phyloP scores from a whole-genome alignment of 2,888 invertebrate genomes.

The Caenorhabditis panamensis region DNA sequence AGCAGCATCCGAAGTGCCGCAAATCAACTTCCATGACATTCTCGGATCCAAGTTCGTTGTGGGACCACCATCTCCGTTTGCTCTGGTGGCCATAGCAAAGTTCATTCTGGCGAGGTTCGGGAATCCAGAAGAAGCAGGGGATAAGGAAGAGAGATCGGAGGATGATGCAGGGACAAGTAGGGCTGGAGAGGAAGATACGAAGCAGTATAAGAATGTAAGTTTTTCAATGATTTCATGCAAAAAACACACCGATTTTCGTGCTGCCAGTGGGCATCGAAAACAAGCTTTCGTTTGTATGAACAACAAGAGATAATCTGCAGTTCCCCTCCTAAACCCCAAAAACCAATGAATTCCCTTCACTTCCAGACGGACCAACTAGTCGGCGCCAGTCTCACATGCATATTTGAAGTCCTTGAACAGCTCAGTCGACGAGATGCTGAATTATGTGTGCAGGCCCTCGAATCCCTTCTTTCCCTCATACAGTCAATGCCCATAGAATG shows the following conservation, averaged over 20 bases:
- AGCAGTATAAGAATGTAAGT: conserved; percentile 49
- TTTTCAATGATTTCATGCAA: not conserved
- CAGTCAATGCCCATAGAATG: conserved; percentile 90
- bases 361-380: conserved; percentile 80
- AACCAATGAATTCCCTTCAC: not conserved
- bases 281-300: too few relatives aligned
- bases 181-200: conserved; percentile 31
- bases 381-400: conserved; percentile 85
- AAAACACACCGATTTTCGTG: too few relatives aligned
- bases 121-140: conserved; percentile 37
- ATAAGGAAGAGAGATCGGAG: conserved; percentile 21
- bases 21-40: conserved; percentile 52
- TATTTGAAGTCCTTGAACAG: conserved; percentile 93
- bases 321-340: not conserved
- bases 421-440: conserved; percentile 89
- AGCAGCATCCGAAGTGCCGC: conserved; percentile 19
- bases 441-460: conserved; percentile 90
- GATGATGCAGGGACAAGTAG: conserved; percentile 46
- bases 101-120: conserved; percentile 70
- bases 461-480: conserved; percentile 86
- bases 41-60: conserved; percentile 67
- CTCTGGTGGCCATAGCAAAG: conserved; percentile 71
- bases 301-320: too few relatives aligned
- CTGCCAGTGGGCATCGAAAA: too few relatives aligned
- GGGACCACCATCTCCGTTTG: conserved; percentile 74